phyloP scores from a whole-genome alignment of 2,797 vertebrate species.

The Crossoptilon crossoptilon region DNA sequence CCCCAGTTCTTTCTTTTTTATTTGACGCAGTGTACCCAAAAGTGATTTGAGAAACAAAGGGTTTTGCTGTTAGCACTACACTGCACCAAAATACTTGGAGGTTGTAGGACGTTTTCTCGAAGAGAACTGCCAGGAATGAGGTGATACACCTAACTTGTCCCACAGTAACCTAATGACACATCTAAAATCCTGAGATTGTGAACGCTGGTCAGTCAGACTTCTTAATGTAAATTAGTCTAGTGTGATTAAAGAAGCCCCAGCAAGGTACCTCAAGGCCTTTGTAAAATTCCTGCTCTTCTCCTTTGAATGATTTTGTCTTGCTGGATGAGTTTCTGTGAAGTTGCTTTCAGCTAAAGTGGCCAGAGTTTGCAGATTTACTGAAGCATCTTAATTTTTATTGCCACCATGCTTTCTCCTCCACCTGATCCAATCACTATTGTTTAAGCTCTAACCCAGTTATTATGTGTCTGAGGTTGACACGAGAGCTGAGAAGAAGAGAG shows the following conservation, averaged over 20 bases:
- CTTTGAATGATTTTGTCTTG: slow-evolving; percentile 13
- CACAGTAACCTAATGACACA: neutral
- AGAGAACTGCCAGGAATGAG: neutral
- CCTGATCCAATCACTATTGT: slow-evolving; percentile 71
- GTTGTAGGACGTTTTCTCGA: neutral
- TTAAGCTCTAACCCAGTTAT: slow-evolving; percentile 69
- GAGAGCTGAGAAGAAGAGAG: slow-evolving; percentile 62
- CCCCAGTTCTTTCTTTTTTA: neutral
- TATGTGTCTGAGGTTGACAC: slow-evolving; percentile 59
- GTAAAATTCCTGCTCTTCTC: neutral
- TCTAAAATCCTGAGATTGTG: neutral
- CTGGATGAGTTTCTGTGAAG: slow-evolving; percentile 17
- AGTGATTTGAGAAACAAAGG: neutral
- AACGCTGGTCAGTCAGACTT: neutral
- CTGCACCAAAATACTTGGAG: neutral
- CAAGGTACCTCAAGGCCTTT: neutral
- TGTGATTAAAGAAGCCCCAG: neutral
- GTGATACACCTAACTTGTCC: neutral
- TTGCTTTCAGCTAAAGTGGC: slow-evolving; percentile 13
- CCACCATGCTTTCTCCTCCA: slow-evolving; percentile 49
- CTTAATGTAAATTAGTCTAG: neutral
- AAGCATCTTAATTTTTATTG: slow-evolving; percentile 74
- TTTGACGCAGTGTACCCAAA: neutral
- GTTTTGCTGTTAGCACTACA: neutral
- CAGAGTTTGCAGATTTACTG: slow-evolving; percentile 53